phyloP scores from a whole-genome alignment of 2,113 vertebrate species.

The Ochotona curzoniae region DNA sequence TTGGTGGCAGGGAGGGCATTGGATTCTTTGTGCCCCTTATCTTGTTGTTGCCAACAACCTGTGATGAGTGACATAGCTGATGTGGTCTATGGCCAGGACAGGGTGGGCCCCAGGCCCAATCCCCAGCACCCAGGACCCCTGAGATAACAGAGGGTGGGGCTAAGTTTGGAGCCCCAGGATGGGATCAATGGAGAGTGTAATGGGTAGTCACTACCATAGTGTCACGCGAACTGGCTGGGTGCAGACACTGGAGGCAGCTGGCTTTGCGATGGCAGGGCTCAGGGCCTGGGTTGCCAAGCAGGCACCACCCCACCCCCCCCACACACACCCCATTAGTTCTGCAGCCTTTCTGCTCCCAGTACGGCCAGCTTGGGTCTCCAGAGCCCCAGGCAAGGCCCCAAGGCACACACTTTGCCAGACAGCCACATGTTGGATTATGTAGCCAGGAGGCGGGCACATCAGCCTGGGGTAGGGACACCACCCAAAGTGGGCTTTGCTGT shows the following conservation, averaged over 20 bases:
- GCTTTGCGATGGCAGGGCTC: conserved; percentile 41
- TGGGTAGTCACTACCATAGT: conserved; percentile 69
- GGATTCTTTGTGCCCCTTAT: neutral
- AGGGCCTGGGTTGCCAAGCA: neutral
- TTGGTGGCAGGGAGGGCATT: neutral
- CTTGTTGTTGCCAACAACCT: neutral
- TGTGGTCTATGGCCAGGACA: neutral
- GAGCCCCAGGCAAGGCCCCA: neutral
- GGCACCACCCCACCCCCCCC: too few relatives aligned
- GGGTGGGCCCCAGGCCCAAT: neutral
- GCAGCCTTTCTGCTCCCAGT: neutral
- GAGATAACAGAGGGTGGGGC: neutral
- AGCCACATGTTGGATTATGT: neutral
- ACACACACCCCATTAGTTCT: neutral
- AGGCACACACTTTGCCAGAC: neutral
- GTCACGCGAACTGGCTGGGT: conserved; percentile 56
- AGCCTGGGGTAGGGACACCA: too few relatives aligned
- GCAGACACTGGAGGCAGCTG: too few relatives aligned
- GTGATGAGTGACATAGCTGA: neutral
- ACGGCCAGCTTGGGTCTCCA: neutral
- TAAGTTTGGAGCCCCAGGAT: neutral
- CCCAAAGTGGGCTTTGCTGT: conserved; percentile 44
- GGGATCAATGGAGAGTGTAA: conserved; percentile 63
- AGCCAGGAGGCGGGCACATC: neutral
- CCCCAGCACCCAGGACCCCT: neutral